Evolutionary conservation across 1,140 invertebrate genomes (phyloP).

Genomic region (Agrilus planipennis): DNA sequence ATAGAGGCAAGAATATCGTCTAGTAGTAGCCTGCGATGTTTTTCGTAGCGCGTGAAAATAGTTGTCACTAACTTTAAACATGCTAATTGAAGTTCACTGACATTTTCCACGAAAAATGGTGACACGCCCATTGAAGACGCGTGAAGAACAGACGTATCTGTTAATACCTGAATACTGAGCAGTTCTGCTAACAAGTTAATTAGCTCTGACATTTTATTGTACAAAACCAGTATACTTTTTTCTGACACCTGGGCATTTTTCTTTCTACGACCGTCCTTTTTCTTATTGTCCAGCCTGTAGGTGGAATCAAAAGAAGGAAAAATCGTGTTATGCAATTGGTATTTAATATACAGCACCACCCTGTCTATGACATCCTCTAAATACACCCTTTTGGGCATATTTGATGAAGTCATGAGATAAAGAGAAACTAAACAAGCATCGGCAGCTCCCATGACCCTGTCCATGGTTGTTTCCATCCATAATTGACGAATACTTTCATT

Average conservation of each 20-base stretch:
- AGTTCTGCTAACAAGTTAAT: slow-evolving; percentile 82
- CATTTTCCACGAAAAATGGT: slow-evolving; percentile 97
- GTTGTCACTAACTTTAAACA: slow-evolving; percentile 92
- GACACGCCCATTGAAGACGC: slow-evolving; percentile 87
- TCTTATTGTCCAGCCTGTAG: slow-evolving; percentile 70
- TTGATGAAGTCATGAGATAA: slow-evolving; percentile 85
- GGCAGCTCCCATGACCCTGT: slow-evolving; percentile 76
- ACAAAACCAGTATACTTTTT: slow-evolving; percentile 69
- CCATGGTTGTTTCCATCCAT: slow-evolving; percentile 81
- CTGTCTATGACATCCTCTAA: slow-evolving; percentile 96
- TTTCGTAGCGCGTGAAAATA: slow-evolving; percentile 92
- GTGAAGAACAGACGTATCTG: slow-evolving; percentile 82
- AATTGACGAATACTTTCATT: slow-evolving; percentile 79
- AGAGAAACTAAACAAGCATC: slow-evolving; percentile 79
- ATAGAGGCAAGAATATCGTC: slow-evolving; percentile 98
- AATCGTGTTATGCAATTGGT: slow-evolving; percentile 91
- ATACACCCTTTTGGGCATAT: slow-evolving; percentile 90
- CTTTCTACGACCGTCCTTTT: slow-evolving; percentile 54
- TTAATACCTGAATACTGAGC: slow-evolving; percentile 79
- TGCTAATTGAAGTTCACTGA: slow-evolving; percentile 90
- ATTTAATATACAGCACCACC: slow-evolving; percentile 90
- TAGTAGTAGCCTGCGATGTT: slow-evolving; percentile 82
- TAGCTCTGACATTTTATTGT: slow-evolving; percentile 87
- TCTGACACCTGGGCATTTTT: slow-evolving; percentile 55
- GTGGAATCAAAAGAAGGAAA: slow-evolving; percentile 96